phyloP scores from a whole-genome alignment of 1,140 invertebrate genomes.

The Drosophila lini region DNA sequence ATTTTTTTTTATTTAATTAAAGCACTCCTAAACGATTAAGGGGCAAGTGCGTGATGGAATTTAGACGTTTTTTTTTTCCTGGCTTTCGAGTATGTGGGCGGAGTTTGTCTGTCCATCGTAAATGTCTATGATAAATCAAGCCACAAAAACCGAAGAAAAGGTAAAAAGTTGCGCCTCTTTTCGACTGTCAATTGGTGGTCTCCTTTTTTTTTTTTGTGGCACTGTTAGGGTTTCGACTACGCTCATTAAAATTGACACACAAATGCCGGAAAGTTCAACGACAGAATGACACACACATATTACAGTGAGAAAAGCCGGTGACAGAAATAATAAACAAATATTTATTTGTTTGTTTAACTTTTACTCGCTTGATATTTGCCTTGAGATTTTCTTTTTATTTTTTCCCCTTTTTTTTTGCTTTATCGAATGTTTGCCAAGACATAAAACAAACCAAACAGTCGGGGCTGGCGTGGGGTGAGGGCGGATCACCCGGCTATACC shows the following conservation, averaged over 20 bases:
- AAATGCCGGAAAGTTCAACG: constrained; percentile 66
- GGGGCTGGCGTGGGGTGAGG: not conserved
- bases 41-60: constrained; percentile 39
- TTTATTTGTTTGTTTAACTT: constrained; percentile 72
- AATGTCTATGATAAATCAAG: constrained; percentile 58
- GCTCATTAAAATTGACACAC: constrained; percentile 70
- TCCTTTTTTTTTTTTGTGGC: constrained; percentile 1
- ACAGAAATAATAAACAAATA: constrained; percentile 66
- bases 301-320: constrained; percentile 31
- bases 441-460: constrained; percentile 65
- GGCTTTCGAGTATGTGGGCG: not conserved
- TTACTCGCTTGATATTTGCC: constrained; percentile 62
- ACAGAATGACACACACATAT: constrained; percentile 44
- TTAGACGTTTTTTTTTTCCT: constrained; percentile 2
- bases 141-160: constrained; percentile 7
- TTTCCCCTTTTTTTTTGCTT: constrained; percentile 32
- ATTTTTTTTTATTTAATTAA: constrained; percentile 65
- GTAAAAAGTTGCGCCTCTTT: constrained; percentile 1
- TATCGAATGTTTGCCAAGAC: constrained; percentile 76
- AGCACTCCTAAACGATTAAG: constrained; percentile 45
- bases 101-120: constrained; percentile 21
- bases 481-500: constrained; percentile 1
- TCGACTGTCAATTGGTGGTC: constrained; percentile 4
- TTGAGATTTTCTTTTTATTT: constrained; percentile 31
- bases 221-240: constrained; percentile 23